Conservation (phyloP, 2,888 invertebrate genomes). For the Drosophila paranaensis region DNA sequence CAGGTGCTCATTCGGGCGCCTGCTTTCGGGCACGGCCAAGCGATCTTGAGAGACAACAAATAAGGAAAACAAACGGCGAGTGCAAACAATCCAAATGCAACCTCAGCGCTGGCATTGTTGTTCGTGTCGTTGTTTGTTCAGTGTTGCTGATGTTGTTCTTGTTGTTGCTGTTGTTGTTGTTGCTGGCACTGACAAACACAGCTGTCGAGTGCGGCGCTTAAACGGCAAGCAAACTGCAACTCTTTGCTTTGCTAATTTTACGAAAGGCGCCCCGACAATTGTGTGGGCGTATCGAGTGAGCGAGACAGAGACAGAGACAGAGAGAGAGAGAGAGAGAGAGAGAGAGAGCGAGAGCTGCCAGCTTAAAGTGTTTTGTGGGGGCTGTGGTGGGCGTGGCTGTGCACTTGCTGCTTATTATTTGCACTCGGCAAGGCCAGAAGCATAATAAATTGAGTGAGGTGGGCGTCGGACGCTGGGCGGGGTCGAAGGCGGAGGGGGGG, state of each 20-base stretch:
- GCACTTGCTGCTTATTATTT: constrained; percentile 81
- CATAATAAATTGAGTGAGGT: constrained; percentile 70
- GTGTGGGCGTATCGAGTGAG: constrained; percentile 61
- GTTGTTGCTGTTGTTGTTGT: constrained; percentile 30
- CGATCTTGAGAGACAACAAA: constrained; percentile 56
- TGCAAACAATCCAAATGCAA: constrained; percentile 53
- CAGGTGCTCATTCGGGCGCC: constrained; percentile 34
- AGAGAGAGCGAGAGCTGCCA: constrained; percentile 35
- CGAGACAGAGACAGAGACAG: background rate
- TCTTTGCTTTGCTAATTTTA: constrained; percentile 80
- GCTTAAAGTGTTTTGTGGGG: constrained; percentile 16
- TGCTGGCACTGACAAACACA: constrained; percentile 72
- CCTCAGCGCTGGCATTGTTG: constrained; percentile 44
- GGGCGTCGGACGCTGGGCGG: constrained; percentile 2
- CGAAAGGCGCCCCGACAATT: constrained; percentile 59
- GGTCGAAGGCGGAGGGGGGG: too few relatives aligned
- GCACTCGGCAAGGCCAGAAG: constrained; percentile 79
- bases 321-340: too few relatives aligned
- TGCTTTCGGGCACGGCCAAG: constrained; percentile 28
- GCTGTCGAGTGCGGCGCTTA: constrained; percentile 78
- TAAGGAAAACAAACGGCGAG: constrained; percentile 42
- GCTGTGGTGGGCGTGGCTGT: constrained; percentile 58
- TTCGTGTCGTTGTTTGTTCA: constrained; percentile 15
- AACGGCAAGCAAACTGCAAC: constrained; percentile 81
- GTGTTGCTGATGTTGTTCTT: constrained; percentile 3